Base-by-base conservation (phyloP, 64 coral and sea anemone species). In the Anthopleura sola region DNA sequence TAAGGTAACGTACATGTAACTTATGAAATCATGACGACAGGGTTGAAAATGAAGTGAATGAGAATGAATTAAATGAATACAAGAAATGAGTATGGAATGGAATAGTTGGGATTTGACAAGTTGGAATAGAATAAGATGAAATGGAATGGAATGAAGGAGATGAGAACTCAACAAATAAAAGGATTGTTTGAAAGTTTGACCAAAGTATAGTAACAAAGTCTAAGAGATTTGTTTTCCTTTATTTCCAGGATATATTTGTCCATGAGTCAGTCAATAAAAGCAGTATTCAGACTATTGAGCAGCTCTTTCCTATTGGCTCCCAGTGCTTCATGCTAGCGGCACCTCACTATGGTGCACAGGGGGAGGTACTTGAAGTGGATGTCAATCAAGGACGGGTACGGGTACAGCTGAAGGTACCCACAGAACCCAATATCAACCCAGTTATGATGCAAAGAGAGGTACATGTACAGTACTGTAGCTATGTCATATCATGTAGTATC, bases 251-350 rank as follows among this genome's bases (percentile, higher is more conserved):
- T 53, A 99, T 99, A 15, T 84, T 84, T 49, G 93, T 95, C 2
- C 92, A 95, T 40, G 93, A 95, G 62, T 86, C 93, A 1, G 86
- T 87, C 44, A 86, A 78, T 28, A 78, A 75, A 50, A 85, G 54
- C 51, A 87, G 84, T 54, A 87, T 94, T 58, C 85, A 84, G 74
- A 95, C 92, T 1, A 62, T 99, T 36, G 90, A 94, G 24, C 89
- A 95, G 49, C 86, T 99, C 21, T 99, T 95, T 71, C 93, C 97
- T 3, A 48, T 99, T 85, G 93, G 86, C 11, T 87, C 88, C 47
- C 86, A 87, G 51, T 99, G 97, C 75, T 99, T 99, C 81, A 95
- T 99, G 97, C 77, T 99, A 49, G 97, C 93, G 21, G 83, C 86
- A 21, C 97, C 97, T 34, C 86, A 99, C 78, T 99, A 99, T 24